Base-by-base conservation (phyloP, 2,797 vertebrate genomes). In the Lindbergichthys nudifrons region DNA sequence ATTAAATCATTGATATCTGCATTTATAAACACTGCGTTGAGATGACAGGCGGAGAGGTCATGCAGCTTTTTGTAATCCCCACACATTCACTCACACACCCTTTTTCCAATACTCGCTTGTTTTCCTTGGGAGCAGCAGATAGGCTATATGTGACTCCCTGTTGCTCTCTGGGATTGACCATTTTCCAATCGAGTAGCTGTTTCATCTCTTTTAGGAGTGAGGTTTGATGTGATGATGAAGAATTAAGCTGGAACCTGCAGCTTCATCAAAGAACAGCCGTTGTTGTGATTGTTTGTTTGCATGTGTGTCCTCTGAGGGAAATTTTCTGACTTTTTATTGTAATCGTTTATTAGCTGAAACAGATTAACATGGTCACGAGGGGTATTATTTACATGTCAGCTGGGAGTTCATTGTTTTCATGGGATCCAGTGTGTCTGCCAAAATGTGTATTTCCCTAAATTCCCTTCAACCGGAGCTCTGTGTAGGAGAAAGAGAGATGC, bases 351-450 rank as follows among this genome's bases (percentile, higher is more conserved):
- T 85, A 75, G 75, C 77, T 83, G 71, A 58, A 73, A 82, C 51
- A 81, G 84, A 86, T 88, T 71, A 87, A 68, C 65, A 65, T 69
- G 58, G 87, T 86, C 86, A 81, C 70, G 70, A 87, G 65, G 77
- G 80, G 56, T 80, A 73, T 85, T 90, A 84, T 89, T 92, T 89
- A 87, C 87, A 81, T 67, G 87, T 87, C 89, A 85, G 76, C 77
- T 83, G 87, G 85, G 87, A 82, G 71, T 82, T 88, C 83, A 89
- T 91, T 90, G 88, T 90, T 81, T 88, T 89, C 74, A 60, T 86
- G 65, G 80, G 84, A 87, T 89, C 87, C 79, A 36, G 79, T 4
- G 43, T 74, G 77, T 91, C 89, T 89, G 89, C 89, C 89, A 90
- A 84, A 91, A 89, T 83, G 16, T 77, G 84, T 85, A 81, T 90